Conservation (phyloP, 2,113 vertebrate species). For the Nothocercus julius region DNA sequence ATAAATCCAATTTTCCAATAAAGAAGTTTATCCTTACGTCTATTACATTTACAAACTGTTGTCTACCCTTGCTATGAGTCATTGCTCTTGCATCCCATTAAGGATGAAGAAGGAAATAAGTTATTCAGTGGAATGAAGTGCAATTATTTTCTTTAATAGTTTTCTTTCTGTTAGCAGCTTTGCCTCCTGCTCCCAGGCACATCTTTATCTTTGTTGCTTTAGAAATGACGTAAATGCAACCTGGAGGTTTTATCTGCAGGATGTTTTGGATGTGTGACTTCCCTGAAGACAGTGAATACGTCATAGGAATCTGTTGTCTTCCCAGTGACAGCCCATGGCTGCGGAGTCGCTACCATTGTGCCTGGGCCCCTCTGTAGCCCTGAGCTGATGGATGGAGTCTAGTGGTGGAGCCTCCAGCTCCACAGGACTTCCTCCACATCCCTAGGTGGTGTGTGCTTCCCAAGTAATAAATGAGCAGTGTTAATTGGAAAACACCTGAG, state of each 20-base stretch:
- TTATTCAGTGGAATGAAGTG: not conserved
- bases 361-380: not conserved
- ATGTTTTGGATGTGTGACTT: not conserved
- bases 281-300: not conserved
- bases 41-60: not conserved
- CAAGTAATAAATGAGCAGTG: not conserved
- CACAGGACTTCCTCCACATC: not conserved
- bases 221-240: not conserved
- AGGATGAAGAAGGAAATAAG: not conserved
- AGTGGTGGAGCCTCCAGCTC: not conserved
- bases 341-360: not conserved
- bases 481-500: not conserved
- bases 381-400: conserved; percentile 3
- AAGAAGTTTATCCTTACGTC: not conserved
- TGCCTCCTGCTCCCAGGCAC: not conserved
- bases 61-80: not conserved
- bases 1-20: not conserved
- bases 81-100: not conserved
- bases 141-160: not conserved
- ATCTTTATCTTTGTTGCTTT: not conserved
- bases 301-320: not conserved
- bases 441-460: not conserved
- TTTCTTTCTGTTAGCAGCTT: not conserved
- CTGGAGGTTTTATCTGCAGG: not conserved
- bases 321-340: not conserved